Evolutionary conservation across 1,140 invertebrate species (phyloP), one percentile per base, ranked within the genome.

Genomic region (Galleria mellonella): DNA sequence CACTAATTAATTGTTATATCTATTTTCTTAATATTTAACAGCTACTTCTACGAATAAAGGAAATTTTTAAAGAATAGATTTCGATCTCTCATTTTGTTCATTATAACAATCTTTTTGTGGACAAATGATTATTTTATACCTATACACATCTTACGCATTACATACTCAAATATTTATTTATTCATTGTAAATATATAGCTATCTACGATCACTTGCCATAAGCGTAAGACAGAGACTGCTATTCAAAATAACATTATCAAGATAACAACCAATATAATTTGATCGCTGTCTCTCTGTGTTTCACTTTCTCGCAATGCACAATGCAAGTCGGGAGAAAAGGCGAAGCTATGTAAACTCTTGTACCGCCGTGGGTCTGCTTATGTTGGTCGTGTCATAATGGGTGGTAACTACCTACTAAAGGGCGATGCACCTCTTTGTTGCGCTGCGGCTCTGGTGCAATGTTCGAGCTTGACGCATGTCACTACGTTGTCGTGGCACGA

Each of bases 391-490:
- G 31, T 11, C 32, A 17, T 11, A 17, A 27, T 40, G 47, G 40
- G 37, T 43, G 40, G 28, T 11, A n/a, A n/a, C n/a, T n/a, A n/a
- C n/a, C n/a, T n/a, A n/a, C 12, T 27, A 44, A 51, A 56, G 48
- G 48, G 48, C 48, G 42, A 47, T 71, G 60, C 61, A 70, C 46
- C 61, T 72, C 62, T 63, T 53, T 10, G 28, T 27, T 29, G 31
- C 15, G 57, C 66, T 84, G 81, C 40, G 33, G 15, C 33, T 65
- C 66, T 74, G 63, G 74, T 84, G 71, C 53, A 71, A 41, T 46
- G 55, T 56, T 65, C 62, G 60, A 37, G 47, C 59, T 76, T 83
- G 78, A 83, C 78, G 78, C 78, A 79, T 81, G 76, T 83, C 72
- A 83, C 65, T 77, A 75, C 68, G 73, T 74, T 23, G 17, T 23